phyloP scores from a whole-genome alignment of 2,888 invertebrate genomes.

The Xestoiulus laeticollis region DNA sequence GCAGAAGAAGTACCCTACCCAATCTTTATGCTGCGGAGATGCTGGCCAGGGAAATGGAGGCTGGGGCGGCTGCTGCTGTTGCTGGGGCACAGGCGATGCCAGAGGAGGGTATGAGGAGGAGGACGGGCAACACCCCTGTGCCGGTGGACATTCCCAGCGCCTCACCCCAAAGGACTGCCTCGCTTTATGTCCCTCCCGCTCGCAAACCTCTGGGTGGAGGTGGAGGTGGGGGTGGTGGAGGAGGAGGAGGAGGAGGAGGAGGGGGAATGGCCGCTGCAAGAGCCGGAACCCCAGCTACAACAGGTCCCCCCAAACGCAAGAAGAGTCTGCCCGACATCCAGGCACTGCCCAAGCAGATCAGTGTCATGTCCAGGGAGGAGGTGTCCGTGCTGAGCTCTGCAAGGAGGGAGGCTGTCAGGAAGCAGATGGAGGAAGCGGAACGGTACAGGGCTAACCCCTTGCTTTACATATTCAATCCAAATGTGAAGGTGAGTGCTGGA shows the following conservation, averaged over 20 bases:
- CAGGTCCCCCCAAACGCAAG: conserved; percentile 84
- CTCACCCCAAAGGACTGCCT: conserved; percentile 54
- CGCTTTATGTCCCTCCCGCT: conserved; percentile 54
- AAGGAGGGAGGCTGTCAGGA: conserved; percentile 91
- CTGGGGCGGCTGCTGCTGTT: conserved; percentile 54
- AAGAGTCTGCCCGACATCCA: conserved; percentile 92
- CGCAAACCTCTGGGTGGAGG: conserved; percentile 50
- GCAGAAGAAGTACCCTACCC: conserved; percentile 57
- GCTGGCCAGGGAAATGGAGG: conserved; percentile 52
- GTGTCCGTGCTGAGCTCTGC: conserved; percentile 93
- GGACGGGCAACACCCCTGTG: conserved; percentile 48
- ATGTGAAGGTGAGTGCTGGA: conserved; percentile 80
- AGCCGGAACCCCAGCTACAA: conserved; percentile 67
- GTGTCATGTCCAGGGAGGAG: conserved; percentile 90
- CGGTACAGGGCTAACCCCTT: conserved; percentile 93
- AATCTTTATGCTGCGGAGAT: conserved; percentile 56
- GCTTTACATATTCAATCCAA: conserved; percentile 95
- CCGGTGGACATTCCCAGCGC: conserved; percentile 46
- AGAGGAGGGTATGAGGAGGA: conserved; percentile 47
- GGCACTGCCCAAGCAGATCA: conserved; percentile 77
- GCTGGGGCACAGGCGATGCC: conserved; percentile 54
- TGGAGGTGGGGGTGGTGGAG: conserved; percentile 50
- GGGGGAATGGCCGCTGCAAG: conserved; percentile 60
- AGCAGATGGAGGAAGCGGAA: conserved; percentile 90
- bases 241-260: conserved; percentile 57